Conservation (phyloP, 2,797 vertebrate genomes). For the Tamandua tetradactyla region DNA sequence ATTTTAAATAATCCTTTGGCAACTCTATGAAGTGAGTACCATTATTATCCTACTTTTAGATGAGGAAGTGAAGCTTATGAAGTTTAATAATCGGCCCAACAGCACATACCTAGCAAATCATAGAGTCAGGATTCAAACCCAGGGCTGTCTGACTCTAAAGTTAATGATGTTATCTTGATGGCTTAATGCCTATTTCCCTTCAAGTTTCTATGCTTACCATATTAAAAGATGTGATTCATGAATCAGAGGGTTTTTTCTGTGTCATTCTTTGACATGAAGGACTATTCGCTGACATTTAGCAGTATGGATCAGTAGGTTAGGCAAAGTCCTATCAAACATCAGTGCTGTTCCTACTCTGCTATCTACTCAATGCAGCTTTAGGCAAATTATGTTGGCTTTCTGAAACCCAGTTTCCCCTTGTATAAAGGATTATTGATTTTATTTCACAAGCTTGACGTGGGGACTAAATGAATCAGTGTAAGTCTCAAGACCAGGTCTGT, state of each 20-base stretch:
- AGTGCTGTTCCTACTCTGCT: not conserved
- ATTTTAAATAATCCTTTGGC: conserved; percentile 47
- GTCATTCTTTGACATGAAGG: conserved; percentile 11
- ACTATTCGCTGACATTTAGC: not conserved
- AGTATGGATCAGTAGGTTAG: not conserved
- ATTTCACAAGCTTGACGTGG: not conserved
- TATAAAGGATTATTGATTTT: not conserved
- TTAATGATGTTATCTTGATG: not conserved
- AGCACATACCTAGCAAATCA: not conserved
- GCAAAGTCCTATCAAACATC: not conserved
- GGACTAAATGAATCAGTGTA: conserved; percentile 22
- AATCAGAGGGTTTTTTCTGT: not conserved
- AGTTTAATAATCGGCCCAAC: not conserved
- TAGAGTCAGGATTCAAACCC: not conserved
- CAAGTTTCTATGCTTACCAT: not conserved
- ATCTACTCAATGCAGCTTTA: not conserved
- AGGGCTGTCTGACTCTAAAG: not conserved
- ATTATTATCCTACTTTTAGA: conserved; percentile 14
- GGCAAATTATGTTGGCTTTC: not conserved
- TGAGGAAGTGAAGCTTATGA: conserved; percentile 20
- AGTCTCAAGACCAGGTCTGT: not conserved
- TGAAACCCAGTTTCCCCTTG: not conserved
- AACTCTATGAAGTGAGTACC: not conserved
- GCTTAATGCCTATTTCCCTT: not conserved
- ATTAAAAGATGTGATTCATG: not conserved